phyloP scores from a whole-genome alignment of 2,888 invertebrate genomes.

The Pseudococcus viburni region DNA sequence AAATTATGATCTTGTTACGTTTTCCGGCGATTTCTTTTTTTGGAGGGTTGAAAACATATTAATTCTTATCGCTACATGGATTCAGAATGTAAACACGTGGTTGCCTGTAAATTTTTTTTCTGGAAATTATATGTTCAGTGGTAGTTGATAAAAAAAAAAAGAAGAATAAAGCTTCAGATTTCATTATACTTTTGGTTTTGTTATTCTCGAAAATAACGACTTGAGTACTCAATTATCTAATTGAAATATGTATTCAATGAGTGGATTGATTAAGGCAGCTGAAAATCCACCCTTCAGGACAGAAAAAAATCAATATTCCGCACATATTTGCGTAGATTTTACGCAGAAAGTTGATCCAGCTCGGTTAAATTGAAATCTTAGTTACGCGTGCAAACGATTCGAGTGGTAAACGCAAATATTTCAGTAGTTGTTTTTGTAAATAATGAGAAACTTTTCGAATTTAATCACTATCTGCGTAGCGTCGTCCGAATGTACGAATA shows the following conservation, averaged over 20 bases:
- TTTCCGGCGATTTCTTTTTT: not conserved
- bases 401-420: not conserved
- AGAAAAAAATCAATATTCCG: slow-evolving; percentile 8
- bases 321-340: not conserved
- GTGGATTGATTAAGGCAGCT: not conserved
- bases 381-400: not conserved
- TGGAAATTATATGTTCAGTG: not conserved
- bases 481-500: slow-evolving; percentile 31
- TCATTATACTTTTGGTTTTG: too few relatives aligned
- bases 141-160: not conserved
- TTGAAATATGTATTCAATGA: not conserved
- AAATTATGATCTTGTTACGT: not conserved
- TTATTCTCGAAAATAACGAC: too few relatives aligned
- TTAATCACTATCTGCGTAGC: slow-evolving; percentile 19
- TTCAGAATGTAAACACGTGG: not conserved
- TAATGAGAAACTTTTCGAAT: slow-evolving; percentile 12
- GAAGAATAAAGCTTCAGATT: too few relatives aligned
- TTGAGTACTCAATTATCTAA: too few relatives aligned
- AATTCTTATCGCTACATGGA: slow-evolving; percentile 15
- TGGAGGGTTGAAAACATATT: not conserved
- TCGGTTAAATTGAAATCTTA: not conserved
- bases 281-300: not conserved
- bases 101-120: not conserved
- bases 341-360: not conserved
- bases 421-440: not conserved